These are phyloP conservation scores for Cephus cinctus DNA, from an alignment of 1,140 invertebrate species.

Conservation along the genomic window DNA sequence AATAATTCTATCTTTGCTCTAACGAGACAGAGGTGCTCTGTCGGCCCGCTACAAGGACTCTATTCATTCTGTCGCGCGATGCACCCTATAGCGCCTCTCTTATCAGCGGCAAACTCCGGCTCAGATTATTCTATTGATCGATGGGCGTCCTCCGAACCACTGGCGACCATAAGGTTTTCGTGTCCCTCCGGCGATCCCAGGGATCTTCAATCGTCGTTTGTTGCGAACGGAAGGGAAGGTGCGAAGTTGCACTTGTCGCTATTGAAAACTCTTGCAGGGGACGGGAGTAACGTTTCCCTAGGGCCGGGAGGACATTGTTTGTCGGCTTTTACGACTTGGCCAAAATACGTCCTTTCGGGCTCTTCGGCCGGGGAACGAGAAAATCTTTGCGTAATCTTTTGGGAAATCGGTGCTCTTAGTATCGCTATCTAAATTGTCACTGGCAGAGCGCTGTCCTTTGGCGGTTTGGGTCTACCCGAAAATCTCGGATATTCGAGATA, in stretches of 20 bases:
- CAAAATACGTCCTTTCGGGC: slow-evolving; percentile 21
- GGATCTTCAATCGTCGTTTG: slow-evolving; percentile 11
- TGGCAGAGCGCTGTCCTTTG: slow-evolving; percentile 12
- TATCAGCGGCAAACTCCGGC: background rate
- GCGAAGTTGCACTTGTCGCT: no score
- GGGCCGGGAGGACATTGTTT: slow-evolving; percentile 19
- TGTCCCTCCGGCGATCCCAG: slow-evolving; percentile 20
- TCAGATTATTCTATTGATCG: background rate
- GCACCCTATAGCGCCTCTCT: background rate
- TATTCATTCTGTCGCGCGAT: background rate
- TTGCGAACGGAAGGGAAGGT: background rate
- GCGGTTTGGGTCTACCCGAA: slow-evolving; percentile 7
- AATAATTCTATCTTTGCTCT: no score
- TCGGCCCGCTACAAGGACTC: background rate
- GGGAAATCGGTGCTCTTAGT: slow-evolving; percentile 3
- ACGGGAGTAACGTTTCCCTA: no score
- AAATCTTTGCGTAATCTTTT: slow-evolving; percentile 27
- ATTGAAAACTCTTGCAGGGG: no score
- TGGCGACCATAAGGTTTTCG: slow-evolving; percentile 1
- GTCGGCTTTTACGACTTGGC: slow-evolving; percentile 32
- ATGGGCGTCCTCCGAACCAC: slow-evolving; percentile 20
- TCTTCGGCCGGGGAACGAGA: slow-evolving; percentile 13
- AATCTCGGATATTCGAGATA: slow-evolving; percentile 22
- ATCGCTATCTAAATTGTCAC: slow-evolving; percentile 29
- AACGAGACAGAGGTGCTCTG: background rate